phyloP scores from a whole-genome alignment of 2,113 vertebrate genomes.

The Perca flavescens region DNA sequence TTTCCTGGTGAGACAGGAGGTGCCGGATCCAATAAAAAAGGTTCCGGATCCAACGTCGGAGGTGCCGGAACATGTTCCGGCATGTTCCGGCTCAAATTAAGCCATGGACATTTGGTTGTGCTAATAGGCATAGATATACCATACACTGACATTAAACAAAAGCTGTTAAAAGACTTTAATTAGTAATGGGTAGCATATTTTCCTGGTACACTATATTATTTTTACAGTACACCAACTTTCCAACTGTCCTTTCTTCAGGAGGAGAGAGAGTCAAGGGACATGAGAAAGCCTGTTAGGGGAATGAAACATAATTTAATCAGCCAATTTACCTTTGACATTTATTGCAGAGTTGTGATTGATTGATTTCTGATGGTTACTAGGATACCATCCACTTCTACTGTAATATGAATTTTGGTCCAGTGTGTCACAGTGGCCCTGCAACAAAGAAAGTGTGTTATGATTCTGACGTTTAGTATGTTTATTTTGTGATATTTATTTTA shows the following conservation, averaged over 20 bases:
- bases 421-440: neutral
- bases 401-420: neutral
- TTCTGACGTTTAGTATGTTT: slow-evolving; percentile 12
- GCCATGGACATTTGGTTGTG: too few relatives aligned
- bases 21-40: too few relatives aligned
- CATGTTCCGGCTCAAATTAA: too few relatives aligned
- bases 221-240: neutral
- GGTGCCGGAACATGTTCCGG: too few relatives aligned
- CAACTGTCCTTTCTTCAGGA: neutral
- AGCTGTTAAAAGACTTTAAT: neutral
- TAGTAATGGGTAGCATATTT: neutral
- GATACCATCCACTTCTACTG: neutral
- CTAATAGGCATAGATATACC: neutral
- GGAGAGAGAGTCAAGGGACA: neutral
- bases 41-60: too few relatives aligned
- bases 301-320: slow-evolving; percentile 8
- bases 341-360: neutral
- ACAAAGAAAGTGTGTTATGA: neutral
- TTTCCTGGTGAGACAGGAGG: too few relatives aligned
- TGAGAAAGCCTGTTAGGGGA: neutral
- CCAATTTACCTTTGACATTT: slow-evolving; percentile 11
- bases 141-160: neutral
- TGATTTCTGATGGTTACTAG: slow-evolving; percentile 1
- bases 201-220: neutral
- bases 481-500: neutral